Evolutionary conservation across 1,140 invertebrate genomes (phyloP).

Genomic region (Bombus confusus): DNA sequence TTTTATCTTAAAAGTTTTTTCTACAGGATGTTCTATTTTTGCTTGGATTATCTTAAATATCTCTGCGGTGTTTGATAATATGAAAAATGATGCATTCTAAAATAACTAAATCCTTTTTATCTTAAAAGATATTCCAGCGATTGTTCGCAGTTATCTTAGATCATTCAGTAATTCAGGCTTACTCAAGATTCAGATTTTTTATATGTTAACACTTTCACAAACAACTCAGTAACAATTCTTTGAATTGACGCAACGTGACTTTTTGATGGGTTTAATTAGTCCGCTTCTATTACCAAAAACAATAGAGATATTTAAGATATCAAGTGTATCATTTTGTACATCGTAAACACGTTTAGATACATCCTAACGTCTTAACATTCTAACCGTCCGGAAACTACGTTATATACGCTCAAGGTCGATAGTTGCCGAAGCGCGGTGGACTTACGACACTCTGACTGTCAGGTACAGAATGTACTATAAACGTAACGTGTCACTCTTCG

Average conservation of each 20-base stretch:
- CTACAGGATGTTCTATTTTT: neutral
- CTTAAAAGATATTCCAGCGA: neutral
- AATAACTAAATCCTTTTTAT: neutral
- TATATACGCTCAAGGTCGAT: constrained; percentile 1
- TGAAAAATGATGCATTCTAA: neutral
- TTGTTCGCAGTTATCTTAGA: neutral
- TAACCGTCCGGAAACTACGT: neutral
- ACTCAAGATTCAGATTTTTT: neutral
- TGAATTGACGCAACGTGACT: neutral
- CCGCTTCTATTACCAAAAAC: neutral
- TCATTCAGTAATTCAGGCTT: neutral
- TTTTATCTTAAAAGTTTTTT: neutral
- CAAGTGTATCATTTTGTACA: neutral
- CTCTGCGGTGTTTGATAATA: neutral
- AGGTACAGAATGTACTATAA: constrained; percentile 50
- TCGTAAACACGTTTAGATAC: neutral
- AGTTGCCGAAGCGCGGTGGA: constrained; percentile 41
- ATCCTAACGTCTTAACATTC: neutral
- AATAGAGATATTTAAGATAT: neutral
- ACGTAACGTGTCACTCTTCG: constrained; percentile 50
- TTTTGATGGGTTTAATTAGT: neutral
- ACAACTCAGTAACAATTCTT: neutral
- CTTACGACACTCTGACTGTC: constrained; percentile 52
- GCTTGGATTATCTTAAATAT: neutral
- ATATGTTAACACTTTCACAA: neutral